phyloP scores from a whole-genome alignment of 2,888 invertebrate genomes.

The Habroteleia sp. region DNA sequence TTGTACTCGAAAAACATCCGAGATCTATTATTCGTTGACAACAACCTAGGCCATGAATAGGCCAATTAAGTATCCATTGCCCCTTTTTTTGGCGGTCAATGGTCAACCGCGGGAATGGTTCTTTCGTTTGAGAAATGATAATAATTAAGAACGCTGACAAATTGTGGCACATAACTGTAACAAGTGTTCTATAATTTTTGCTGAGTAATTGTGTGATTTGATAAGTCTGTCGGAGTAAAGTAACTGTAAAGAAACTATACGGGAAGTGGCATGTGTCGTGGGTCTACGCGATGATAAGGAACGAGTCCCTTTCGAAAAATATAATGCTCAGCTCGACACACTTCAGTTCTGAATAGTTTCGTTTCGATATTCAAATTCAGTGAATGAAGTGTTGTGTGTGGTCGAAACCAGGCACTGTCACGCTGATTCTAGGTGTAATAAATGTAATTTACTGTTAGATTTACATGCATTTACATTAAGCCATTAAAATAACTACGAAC shows the following conservation, averaged over 20 bases:
- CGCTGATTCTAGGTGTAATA: slow-evolving; percentile 22
- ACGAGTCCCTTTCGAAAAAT: slow-evolving; percentile 50
- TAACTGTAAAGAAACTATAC: slow-evolving; percentile 60
- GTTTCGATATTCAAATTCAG: slow-evolving; percentile 30
- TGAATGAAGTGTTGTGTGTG: slow-evolving; percentile 30
- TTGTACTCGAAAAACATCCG: background rate
- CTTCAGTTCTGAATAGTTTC: slow-evolving; percentile 49
- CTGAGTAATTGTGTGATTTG: slow-evolving; percentile 33
- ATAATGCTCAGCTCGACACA: slow-evolving; percentile 49
- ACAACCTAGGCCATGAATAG: slow-evolving; percentile 8
- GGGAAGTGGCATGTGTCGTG: slow-evolving; percentile 46
- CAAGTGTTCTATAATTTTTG: slow-evolving; percentile 36
- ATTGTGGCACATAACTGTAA: slow-evolving; percentile 38
- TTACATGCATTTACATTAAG: slow-evolving; percentile 5
- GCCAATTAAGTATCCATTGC: slow-evolving; percentile 12
- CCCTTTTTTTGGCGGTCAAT: background rate
- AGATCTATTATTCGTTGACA: too few relatives aligned
- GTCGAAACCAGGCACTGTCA: slow-evolving; percentile 20
- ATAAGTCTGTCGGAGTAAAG: slow-evolving; percentile 51
- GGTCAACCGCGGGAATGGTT: too few relatives aligned
- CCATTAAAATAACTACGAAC: slow-evolving; percentile 1
- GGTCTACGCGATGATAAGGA: slow-evolving; percentile 55
- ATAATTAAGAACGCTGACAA: slow-evolving; percentile 2
- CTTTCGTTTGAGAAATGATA: too few relatives aligned
- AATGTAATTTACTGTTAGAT: slow-evolving; percentile 13